A percentile compares a stretch with the other conserved stretches of the same genome.
Conservation (phyloP, 1,140 invertebrate species). For the Macrosteles quadrilineatus region DNA sequence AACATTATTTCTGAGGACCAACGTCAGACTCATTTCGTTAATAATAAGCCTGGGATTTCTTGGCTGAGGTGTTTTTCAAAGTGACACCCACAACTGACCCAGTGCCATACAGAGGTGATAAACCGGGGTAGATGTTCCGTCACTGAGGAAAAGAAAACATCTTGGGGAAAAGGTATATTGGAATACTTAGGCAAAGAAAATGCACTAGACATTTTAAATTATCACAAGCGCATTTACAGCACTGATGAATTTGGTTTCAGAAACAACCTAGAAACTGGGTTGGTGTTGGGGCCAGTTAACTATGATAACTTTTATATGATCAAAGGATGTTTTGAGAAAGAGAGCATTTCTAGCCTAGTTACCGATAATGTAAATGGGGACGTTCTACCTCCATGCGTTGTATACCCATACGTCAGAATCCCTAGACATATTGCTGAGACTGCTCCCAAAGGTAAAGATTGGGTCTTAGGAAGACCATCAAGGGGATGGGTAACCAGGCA, state of each 20-base stretch:
- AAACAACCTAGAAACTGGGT: neutral
- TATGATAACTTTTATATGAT: slow-evolving; percentile 14
- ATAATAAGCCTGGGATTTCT: slow-evolving; percentile 3
- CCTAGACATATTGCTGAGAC: slow-evolving; percentile 10
- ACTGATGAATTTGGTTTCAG: neutral
- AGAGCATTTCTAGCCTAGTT: neutral
- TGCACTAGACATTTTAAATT: neutral
- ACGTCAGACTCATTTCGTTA: neutral
- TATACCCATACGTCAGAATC: slow-evolving; percentile 20
- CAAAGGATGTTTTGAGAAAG: slow-evolving; percentile 10
- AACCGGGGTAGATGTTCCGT: neutral
- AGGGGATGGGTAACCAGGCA: slow-evolving; percentile 45
- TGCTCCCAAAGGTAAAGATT: slow-evolving; percentile 31
- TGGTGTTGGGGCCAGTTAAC: neutral
- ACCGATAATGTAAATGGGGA: neutral
- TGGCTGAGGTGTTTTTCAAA: neutral
- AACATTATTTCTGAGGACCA: slow-evolving; percentile 12
- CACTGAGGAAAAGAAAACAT: too few relatives aligned
- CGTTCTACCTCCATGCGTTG: neutral
- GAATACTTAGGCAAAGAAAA: neutral
- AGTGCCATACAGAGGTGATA: slow-evolving; percentile 7
- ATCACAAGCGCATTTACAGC: neutral
- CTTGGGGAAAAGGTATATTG: neutral
- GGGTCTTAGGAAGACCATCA: slow-evolving; percentile 38
- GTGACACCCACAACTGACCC: neutral